Evolutionary conservation across 2,888 invertebrate species (phyloP).

Genomic region (Neuroscelio doddi): DNA sequence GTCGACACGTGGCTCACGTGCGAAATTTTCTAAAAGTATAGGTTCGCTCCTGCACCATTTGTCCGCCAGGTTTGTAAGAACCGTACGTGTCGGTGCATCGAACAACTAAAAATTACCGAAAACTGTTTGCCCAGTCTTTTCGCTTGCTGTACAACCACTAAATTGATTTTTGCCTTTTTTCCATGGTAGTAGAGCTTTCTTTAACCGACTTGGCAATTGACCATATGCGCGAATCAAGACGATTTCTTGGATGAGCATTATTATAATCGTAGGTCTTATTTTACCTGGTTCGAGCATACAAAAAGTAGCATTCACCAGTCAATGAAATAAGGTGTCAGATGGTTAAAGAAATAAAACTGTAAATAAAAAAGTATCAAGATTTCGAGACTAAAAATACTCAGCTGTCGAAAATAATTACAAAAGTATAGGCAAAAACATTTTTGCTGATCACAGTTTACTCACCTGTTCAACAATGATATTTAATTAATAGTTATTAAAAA

Average conservation of each 20-base stretch:
- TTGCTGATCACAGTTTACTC: neutral
- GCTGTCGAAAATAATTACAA: neutral
- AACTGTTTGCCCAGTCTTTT: slow-evolving; percentile 27
- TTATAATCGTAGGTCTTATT: slow-evolving; percentile 40
- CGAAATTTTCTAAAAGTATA: slow-evolving; percentile 58
- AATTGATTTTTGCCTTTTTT: slow-evolving; percentile 31
- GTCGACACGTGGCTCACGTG: slow-evolving; percentile 59
- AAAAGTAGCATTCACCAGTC: slow-evolving; percentile 21
- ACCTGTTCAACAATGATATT: too few relatives aligned
- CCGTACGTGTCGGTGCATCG: slow-evolving; percentile 60
- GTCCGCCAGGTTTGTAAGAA: slow-evolving; percentile 47
- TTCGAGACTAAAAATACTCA: neutral
- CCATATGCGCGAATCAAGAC: slow-evolving; percentile 33
- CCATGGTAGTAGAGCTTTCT: too few relatives aligned
- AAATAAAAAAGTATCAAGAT: neutral
- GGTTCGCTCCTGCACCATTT: slow-evolving; percentile 45
- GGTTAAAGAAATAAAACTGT: neutral
- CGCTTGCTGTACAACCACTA: slow-evolving; percentile 15
- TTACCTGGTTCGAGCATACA: slow-evolving; percentile 21
- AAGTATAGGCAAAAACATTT: neutral
- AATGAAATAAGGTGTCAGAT: slow-evolving; percentile 23
- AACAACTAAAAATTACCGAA: slow-evolving; percentile 44
- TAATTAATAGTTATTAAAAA: too few relatives aligned
- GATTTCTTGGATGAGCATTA: slow-evolving; percentile 43
- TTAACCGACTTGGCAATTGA: too few relatives aligned